A percentile compares a stretch with the other conserved stretches of the same genome.
phyloP scores from a whole-genome alignment of 1,140 invertebrate species.

The Asbolus verrucosus region DNA sequence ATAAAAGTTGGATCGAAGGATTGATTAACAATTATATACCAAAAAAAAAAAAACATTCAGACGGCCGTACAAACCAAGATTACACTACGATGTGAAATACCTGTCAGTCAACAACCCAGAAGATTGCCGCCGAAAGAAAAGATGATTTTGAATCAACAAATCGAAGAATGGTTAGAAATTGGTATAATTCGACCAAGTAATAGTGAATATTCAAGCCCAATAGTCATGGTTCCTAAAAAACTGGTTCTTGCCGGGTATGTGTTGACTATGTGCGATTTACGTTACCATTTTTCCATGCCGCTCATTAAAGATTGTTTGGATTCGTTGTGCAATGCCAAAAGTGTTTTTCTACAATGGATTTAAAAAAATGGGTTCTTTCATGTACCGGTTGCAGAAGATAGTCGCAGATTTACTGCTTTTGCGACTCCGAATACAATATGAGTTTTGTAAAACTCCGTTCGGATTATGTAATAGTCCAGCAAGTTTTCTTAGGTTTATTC shows the following conservation, averaged over 20 bases:
- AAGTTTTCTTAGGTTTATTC: too few relatives aligned
- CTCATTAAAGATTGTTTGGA: constrained; percentile 55
- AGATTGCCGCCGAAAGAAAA: too few relatives aligned
- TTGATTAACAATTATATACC: too few relatives aligned
- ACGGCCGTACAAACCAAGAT: too few relatives aligned
- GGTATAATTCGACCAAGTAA: constrained; percentile 55
- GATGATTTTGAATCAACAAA: too few relatives aligned
- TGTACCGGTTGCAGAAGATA: constrained; percentile 55
- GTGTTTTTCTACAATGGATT: constrained; percentile 58
- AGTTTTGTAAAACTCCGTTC: constrained; percentile 57
- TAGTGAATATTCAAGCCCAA: constrained; percentile 66
- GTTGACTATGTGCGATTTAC: constrained; percentile 67
- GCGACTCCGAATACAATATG: constrained; percentile 49
- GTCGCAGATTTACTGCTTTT: constrained; percentile 56
- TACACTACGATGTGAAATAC: too few relatives aligned
- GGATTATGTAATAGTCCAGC: constrained; percentile 52
- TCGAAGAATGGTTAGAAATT: constrained; percentile 49
- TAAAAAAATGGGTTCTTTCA: too few relatives aligned
- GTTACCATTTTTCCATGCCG: constrained; percentile 55
- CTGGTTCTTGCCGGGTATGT: constrained; percentile 64
- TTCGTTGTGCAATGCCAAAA: constrained; percentile 46
- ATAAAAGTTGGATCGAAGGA: too few relatives aligned
- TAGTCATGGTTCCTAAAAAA: constrained; percentile 66
- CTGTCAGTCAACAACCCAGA: too few relatives aligned
- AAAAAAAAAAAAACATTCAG: too few relatives aligned